Percentiles rank a stretch among this genome's conserved stretches.
These are phyloP conservation scores for Tinea semifulvella DNA, from an alignment of 2,888 invertebrate genomes.

Conservation along the genomic window DNA sequence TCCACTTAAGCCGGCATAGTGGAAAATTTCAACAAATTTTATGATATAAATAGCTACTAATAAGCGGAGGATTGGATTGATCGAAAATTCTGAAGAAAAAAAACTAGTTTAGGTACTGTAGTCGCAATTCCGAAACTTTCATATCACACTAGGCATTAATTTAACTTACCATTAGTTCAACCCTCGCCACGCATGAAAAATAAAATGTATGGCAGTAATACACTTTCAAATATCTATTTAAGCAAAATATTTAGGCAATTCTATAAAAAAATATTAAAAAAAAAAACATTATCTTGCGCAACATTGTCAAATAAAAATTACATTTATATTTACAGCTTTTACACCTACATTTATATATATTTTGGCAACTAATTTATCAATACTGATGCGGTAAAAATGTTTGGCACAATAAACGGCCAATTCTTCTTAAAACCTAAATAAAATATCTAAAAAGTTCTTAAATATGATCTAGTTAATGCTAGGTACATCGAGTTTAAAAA, in stretches of 20 bases:
- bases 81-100: no score
- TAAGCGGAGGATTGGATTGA: no score
- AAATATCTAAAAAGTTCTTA: constrained; percentile 58
- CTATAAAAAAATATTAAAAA: constrained; percentile 10
- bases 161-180: constrained; percentile 11
- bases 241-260: constrained; percentile 13
- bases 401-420: constrained; percentile 57
- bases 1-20: no score
- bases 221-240: constrained; percentile 16
- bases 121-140: no score
- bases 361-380: constrained; percentile 63
- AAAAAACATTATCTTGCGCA: background rate
- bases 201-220: constrained; percentile 46
- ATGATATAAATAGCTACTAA: no score
- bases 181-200: constrained; percentile 48
- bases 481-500: constrained; percentile 62
- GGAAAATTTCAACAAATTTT: no score
- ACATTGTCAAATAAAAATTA: constrained; percentile 9
- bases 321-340: constrained; percentile 52
- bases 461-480: constrained; percentile 33
- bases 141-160: no score
- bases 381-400: constrained; percentile 68
- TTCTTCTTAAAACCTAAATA: constrained; percentile 46
- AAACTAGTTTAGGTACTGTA: no score
- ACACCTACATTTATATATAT: constrained; percentile 47